Evolutionary conservation across 2,888 invertebrate species (phyloP).

Genomic region (Ellobium chinense): DNA sequence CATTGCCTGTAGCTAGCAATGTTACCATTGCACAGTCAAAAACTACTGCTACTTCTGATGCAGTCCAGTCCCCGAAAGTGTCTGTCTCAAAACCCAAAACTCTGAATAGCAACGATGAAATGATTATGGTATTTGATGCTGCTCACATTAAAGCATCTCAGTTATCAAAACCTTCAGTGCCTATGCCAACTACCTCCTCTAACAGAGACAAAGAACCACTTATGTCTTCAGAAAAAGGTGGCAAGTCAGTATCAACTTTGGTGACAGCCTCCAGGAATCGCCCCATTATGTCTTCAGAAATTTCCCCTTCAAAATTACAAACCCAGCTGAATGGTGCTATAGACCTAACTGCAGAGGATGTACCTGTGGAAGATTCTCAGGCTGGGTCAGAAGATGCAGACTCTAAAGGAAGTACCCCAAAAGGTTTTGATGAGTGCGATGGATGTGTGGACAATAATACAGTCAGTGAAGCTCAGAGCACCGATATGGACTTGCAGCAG

Average conservation of each 20-base stretch:
- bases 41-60: neutral
- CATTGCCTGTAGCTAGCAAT: neutral
- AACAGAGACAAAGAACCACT: neutral
- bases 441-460: neutral
- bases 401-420: neutral
- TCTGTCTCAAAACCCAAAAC: neutral
- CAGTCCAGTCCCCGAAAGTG: neutral
- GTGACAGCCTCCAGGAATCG: neutral
- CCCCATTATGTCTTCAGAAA: neutral
- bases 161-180: neutral
- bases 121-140: constrained; percentile 40
- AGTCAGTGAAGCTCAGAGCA: neutral
- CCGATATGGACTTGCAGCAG: too few relatives aligned
- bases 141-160: constrained; percentile 23
- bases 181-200: neutral
- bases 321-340: neutral
- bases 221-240: neutral
- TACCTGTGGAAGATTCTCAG: neutral
- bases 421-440: neutral
- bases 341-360: constrained; percentile 2
- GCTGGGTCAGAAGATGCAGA: neutral
- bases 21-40: neutral
- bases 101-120: constrained; percentile 29
- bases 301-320: neutral
- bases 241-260: neutral